phyloP scores from a whole-genome alignment of 37 sponge, comb jelly and placozoan species.

The Eunapius fragilis region DNA sequence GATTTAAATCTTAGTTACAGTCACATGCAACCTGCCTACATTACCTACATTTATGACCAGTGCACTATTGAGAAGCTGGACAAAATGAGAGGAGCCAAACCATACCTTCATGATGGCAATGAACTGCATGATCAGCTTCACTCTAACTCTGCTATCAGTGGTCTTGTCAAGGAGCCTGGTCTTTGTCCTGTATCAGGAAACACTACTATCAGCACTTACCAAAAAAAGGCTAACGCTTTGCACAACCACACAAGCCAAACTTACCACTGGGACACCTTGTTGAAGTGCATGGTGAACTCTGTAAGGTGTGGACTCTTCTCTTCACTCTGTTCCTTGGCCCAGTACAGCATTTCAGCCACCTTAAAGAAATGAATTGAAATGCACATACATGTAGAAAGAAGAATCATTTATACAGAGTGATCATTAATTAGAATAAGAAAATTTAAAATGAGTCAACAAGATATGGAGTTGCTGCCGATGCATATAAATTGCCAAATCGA shows the following conservation, averaged over 20 bases:
- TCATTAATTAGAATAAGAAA: no score
- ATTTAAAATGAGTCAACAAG: no score
- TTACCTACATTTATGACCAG: no score
- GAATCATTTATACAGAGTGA: no score
- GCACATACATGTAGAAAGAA: no score
- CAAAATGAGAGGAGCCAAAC: no score
- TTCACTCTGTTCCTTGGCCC: slow-evolving; percentile 87
- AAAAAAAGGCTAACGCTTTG: neutral
- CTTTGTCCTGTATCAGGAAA: slow-evolving; percentile 49
- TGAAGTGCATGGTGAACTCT: slow-evolving; percentile 92
- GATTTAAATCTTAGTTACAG: no score
- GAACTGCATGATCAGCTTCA: slow-evolving; percentile 67
- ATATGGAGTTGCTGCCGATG: no score
- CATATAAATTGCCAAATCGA: no score
- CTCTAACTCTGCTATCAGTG: slow-evolving; percentile 64
- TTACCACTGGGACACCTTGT: slow-evolving; percentile 88
- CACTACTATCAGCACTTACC: no score
- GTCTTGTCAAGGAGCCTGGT: slow-evolving; percentile 60
- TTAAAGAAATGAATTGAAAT: slow-evolving; percentile 15
- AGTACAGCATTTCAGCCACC: slow-evolving; percentile 85
- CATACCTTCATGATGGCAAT: slow-evolving; percentile 89
- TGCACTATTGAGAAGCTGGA: no score
- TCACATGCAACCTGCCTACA: no score
- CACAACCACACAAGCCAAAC: slow-evolving; percentile 1
- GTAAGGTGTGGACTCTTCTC: slow-evolving; percentile 85